These are phyloP conservation scores for Trachymyrmex septentrionalis DNA, from an alignment of 1,140 invertebrate species.

Conservation along the genomic window DNA sequence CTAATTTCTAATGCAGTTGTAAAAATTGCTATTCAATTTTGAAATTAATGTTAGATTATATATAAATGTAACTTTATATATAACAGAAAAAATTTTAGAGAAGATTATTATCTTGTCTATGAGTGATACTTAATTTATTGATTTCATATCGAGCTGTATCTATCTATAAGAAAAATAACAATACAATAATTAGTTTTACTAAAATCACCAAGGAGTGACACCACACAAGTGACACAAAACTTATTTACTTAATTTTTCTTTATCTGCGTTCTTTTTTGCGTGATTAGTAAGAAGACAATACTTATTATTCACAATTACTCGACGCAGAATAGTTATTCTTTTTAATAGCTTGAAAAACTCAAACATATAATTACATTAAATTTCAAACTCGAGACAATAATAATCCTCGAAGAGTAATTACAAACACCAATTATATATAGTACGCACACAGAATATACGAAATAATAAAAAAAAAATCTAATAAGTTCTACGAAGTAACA, in stretches of 20 bases:
- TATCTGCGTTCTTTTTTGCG: not conserved
- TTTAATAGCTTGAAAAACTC: slow-evolving; percentile 18
- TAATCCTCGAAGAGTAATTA: slow-evolving; percentile 56
- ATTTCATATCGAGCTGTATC: not conserved
- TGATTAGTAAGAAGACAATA: not conserved
- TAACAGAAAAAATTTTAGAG: not conserved
- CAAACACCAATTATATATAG: slow-evolving; percentile 45
- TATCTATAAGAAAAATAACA: not conserved
- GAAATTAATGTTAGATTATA: not conserved
- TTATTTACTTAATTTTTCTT: not conserved
- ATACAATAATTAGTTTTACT: not conserved
- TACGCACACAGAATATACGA: slow-evolving; percentile 49
- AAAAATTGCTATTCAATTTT: not conserved
- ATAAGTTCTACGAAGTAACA: not conserved
- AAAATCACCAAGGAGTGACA: slow-evolving; percentile 11
- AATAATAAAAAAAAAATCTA: not conserved
- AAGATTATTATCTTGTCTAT: not conserved
- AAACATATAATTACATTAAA: slow-evolving; percentile 47
- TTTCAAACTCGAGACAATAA: slow-evolving; percentile 65
- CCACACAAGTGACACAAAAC: not conserved
- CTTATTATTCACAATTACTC: not conserved
- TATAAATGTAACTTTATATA: not conserved
- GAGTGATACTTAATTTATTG: not conserved
- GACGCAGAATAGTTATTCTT: not conserved
- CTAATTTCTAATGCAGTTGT: not conserved